Base-by-base conservation (phyloP, 2,797 vertebrate species). In the Bufotes viridis region DNA sequence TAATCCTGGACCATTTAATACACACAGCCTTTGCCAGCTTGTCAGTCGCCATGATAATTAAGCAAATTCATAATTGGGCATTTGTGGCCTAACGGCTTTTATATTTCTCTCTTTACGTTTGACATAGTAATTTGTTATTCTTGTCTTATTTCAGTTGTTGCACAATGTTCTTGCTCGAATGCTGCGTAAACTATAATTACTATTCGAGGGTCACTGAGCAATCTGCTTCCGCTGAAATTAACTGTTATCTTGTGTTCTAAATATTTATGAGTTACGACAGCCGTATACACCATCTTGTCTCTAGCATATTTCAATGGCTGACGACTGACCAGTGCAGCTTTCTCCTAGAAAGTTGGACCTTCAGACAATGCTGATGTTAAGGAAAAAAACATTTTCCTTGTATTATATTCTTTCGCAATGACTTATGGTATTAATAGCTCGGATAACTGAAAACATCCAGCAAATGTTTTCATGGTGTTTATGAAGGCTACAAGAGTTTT, bases 101-200 rank as follows among this genome's bases (percentile, higher is more conserved):
- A 0, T 49, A n/a, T 42, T 84, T 3, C 70, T 84, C 24, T 84
- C 57, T 75, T 74, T 84, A 17, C 51, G 69, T 61, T 55, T 60
- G 82, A 84, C 82, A 49, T 74, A 15, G 26, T 84, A 84, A 84
- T 84, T 84, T 84, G 82, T 74, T 84, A 74, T 84, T 84, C 82
- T 84, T 57, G 70, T 75, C 72, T 84, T 49, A 84, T 84, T 74
- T 84, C 57, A 61, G 55, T 84, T 75, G 69, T 61, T 75, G 55
- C 49, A 82, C 34, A 51, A 51, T 67, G 80, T 53, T 82, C 61
- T 82, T 65, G 63, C 63, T 49, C 67, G 63, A 82, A 67, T 82
- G 80, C 80, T 51, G 42, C 34, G 82, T 84, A 84, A 84, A 75
- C 82, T 22, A n/a, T 84, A 74, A 84, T 84, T 74, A 84, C 69